Conservation (phyloP, 2,797 vertebrate species). For the Sparus aurata region DNA sequence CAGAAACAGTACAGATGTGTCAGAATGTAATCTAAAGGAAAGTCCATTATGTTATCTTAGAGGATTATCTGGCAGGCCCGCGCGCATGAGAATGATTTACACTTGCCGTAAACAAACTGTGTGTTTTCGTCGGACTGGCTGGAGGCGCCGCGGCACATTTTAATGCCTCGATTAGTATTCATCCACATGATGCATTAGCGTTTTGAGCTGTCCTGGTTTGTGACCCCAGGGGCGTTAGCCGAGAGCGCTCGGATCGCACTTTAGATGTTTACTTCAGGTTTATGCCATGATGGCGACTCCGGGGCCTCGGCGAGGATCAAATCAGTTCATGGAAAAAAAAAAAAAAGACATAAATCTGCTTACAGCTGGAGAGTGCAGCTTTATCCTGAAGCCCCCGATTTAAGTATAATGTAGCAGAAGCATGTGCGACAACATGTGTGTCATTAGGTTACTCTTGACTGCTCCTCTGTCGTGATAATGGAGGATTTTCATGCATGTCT, state of each 20-base stretch:
- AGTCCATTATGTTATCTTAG: conserved; percentile 14
- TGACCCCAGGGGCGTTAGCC: conserved; percentile 60
- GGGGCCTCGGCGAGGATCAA: conserved; percentile 46
- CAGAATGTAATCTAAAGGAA: conserved; percentile 21
- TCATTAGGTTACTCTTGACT: conserved; percentile 72
- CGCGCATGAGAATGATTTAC: conserved; percentile 20
- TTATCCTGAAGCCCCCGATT: conserved; percentile 68
- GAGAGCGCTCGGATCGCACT: conserved; percentile 46
- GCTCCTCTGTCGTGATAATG: conserved; percentile 66
- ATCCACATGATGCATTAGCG: conserved; percentile 61
- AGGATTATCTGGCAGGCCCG: conserved; percentile 18
- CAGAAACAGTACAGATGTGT: conserved; percentile 15
- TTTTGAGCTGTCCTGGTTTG: conserved; percentile 57
- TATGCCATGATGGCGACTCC: conserved; percentile 48
- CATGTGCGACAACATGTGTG: conserved; percentile 68
- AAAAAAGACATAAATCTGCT: conserved; percentile 79
- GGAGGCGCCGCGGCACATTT: conserved; percentile 51
- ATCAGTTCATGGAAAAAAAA: conserved; percentile 46
- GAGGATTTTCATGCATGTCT: conserved; percentile 65
- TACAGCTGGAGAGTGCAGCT: conserved; percentile 72
- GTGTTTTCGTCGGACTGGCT: conserved; percentile 26
- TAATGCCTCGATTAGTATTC: conserved; percentile 62
- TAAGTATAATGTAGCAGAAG: conserved; percentile 65
- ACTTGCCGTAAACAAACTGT: conserved; percentile 36
- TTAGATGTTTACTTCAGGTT: conserved; percentile 75